Percentiles rank a stretch among this genome's conserved stretches.
phyloP scores from a whole-genome alignment of 1,140 invertebrate genomes.

The Drosophila sproati region DNA sequence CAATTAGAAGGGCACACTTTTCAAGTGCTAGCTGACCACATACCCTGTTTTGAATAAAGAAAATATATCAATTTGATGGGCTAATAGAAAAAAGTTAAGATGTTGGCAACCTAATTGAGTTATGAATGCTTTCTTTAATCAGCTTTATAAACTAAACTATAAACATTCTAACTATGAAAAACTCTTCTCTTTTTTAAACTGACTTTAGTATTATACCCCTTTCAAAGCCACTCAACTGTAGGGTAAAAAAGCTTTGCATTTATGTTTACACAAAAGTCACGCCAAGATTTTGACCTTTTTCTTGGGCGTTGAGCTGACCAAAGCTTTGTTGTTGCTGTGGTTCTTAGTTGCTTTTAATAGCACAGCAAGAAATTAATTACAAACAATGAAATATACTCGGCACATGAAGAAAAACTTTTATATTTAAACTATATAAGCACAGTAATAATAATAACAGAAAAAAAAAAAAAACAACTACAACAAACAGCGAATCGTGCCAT shows the following conservation, averaged over 20 bases:
- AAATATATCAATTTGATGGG: not conserved
- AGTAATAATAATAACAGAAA: slow-evolving; percentile 16
- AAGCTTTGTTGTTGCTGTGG: slow-evolving; percentile 22
- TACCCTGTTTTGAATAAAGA: not conserved
- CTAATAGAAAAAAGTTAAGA: too few species aligned
- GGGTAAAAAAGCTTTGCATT: slow-evolving; percentile 40
- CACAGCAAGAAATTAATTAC: slow-evolving; percentile 56
- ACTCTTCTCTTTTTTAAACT: not conserved
- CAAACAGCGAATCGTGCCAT: slow-evolving; percentile 34
- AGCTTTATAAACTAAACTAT: too few species aligned
- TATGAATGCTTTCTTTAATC: too few species aligned
- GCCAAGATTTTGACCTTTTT: slow-evolving; percentile 52
- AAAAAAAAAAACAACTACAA: not conserved
- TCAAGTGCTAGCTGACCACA: not conserved
- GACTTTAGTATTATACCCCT: slow-evolving; percentile 3
- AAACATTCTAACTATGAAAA: too few species aligned
- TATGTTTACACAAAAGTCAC: slow-evolving; percentile 69
- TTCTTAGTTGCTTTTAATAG: slow-evolving; percentile 30
- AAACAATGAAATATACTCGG: slow-evolving; percentile 55
- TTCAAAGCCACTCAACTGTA: not conserved
- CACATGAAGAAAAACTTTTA: slow-evolving; percentile 34
- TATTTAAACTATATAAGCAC: slow-evolving; percentile 56
- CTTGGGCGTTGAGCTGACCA: slow-evolving; percentile 36
- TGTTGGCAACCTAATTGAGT: too few species aligned
- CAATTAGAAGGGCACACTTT: not conserved